Percentiles rank a stretch among this genome's conserved stretches.
Evolutionary conservation across 2,888 invertebrate genomes (phyloP).

Genomic region (Sarcophaga variegata): DNA sequence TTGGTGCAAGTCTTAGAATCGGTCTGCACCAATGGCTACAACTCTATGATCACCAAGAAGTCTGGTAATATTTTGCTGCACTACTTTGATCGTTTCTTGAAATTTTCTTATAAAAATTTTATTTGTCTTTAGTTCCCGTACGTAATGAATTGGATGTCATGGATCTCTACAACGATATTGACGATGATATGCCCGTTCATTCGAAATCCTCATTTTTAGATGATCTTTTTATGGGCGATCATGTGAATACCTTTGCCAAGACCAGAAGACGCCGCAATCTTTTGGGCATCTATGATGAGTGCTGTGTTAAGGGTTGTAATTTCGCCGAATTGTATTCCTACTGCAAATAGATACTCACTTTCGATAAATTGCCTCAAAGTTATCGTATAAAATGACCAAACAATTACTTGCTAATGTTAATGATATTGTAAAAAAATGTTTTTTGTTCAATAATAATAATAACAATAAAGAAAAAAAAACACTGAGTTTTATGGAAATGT

Average conservation of each 20-base stretch:
- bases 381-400: not conserved
- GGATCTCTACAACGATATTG: conserved; percentile 43
- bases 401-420: not conserved
- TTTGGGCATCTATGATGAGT: conserved; percentile 61
- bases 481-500: conserved; percentile 16
- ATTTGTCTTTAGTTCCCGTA: not conserved
- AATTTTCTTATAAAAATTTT: not conserved
- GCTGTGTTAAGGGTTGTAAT: conserved; percentile 58
- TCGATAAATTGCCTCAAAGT: not conserved
- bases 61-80: conserved; percentile 13
- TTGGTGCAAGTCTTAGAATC: conserved; percentile 30
- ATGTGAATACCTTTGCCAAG: conserved; percentile 44
- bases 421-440: not conserved
- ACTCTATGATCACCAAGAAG: conserved; percentile 32
- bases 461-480: not conserved
- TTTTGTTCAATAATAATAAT: conserved; percentile 2
- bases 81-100: not conserved
- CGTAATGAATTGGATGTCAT: conserved; percentile 31
- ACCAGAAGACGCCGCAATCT: conserved; percentile 56
- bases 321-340: conserved; percentile 49
- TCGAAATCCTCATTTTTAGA: conserved; percentile 28
- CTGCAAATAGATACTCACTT: conserved; percentile 32
- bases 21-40: conserved; percentile 34
- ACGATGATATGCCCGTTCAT: conserved; percentile 25
- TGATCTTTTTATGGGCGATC: conserved; percentile 38